phyloP scores from a whole-genome alignment of 1,140 invertebrate genomes.

The Pteromalus puparum region DNA sequence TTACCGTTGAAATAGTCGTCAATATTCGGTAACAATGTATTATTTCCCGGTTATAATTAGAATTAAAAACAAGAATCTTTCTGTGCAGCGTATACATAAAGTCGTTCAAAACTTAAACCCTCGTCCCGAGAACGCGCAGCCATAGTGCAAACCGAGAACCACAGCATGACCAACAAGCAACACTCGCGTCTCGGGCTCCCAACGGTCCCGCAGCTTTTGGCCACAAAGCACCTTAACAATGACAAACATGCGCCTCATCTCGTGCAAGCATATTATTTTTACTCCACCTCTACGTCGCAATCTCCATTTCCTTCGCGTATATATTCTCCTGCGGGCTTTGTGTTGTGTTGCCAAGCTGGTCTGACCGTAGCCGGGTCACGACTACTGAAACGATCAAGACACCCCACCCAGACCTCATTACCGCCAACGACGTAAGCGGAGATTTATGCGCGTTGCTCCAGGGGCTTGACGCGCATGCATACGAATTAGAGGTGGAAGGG shows the following conservation, averaged over 20 bases:
- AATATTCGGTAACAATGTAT: too few relatives aligned
- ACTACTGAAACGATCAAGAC: slow-evolving; percentile 22
- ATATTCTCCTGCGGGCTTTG: too few relatives aligned
- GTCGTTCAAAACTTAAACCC: too few relatives aligned
- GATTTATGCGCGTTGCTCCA: slow-evolving; percentile 35
- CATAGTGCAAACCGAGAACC: too few relatives aligned
- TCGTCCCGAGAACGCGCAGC: too few relatives aligned
- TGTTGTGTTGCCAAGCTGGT: not conserved
- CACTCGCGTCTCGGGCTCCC: too few relatives aligned
- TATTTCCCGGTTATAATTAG: too few relatives aligned
- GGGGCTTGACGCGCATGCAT: slow-evolving; percentile 19
- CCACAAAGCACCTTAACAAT: not conserved
- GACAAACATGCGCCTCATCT: not conserved
- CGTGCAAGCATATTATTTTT: not conserved
- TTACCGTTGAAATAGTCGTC: too few relatives aligned
- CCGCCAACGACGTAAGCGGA: slow-evolving; percentile 37
- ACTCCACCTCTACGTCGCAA: not conserved
- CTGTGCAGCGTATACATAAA: too few relatives aligned
- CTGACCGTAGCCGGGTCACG: slow-evolving; percentile 8
- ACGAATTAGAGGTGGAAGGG: slow-evolving; percentile 11
- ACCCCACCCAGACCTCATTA: slow-evolving; percentile 43
- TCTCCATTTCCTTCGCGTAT: too few relatives aligned
- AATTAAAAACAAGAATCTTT: too few relatives aligned
- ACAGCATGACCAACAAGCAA: not conserved
- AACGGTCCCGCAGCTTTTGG: not conserved